phyloP scores from a whole-genome alignment of 2,113 vertebrate species.

The Athene noctua region DNA sequence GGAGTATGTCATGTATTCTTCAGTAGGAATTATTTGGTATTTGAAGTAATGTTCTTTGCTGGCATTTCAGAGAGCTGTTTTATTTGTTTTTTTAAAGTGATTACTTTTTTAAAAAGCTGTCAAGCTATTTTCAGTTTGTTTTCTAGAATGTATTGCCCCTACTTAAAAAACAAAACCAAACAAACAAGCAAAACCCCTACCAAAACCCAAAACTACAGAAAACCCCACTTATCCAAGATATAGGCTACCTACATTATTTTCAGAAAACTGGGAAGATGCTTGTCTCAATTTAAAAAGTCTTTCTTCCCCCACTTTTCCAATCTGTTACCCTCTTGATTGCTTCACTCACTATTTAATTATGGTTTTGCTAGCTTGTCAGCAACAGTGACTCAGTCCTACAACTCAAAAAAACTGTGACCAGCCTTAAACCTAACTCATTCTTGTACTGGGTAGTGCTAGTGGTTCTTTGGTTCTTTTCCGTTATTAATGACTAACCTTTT shows the following conservation, averaged over 20 bases:
- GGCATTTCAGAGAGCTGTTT: not conserved
- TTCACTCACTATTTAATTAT: not conserved
- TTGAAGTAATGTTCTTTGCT: not conserved
- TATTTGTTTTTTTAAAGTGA: not conserved
- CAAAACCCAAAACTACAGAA: not conserved
- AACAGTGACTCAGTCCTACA: not conserved
- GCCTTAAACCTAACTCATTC: not conserved
- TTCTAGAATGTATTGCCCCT: not conserved
- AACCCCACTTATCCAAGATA: accelerated
- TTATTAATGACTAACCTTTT: not conserved
- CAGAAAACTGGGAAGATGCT: not conserved
- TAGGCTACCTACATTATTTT: accelerated
- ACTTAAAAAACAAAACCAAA: not conserved
- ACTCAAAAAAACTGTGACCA: not conserved
- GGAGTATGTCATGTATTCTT: not conserved
- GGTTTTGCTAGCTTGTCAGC: not conserved
- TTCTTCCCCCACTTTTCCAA: not conserved
- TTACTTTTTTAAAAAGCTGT: not conserved
- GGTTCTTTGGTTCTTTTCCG: not conserved
- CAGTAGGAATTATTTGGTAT: not conserved
- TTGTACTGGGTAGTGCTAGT: not conserved
- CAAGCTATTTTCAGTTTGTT: not conserved
- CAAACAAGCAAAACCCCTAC: not conserved
- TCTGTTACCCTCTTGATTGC: not conserved
- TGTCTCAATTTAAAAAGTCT: not conserved